These are phyloP conservation scores for Trachurus trachurus DNA, from an alignment of 2,797 vertebrate genomes.

Conservation along the genomic window DNA sequence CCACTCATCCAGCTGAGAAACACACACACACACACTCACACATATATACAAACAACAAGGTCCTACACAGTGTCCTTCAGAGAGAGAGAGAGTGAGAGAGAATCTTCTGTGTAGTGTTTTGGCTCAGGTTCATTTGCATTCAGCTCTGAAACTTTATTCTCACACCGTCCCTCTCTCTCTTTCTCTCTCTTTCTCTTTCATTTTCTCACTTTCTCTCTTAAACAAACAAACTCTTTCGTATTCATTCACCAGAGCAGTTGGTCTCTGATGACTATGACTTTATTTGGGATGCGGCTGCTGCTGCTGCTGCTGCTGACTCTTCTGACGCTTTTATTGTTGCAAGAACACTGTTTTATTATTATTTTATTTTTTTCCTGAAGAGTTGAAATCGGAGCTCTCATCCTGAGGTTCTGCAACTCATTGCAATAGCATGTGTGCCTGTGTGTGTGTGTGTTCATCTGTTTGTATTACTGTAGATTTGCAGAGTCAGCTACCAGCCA, in stretches of 20 bases:
- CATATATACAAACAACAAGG: conserved; percentile 53
- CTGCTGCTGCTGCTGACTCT: background rate
- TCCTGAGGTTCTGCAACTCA: conserved; percentile 52
- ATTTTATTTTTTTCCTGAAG: conserved; percentile 47
- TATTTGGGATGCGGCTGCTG: conserved; percentile 63
- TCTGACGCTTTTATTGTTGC: conserved; percentile 18
- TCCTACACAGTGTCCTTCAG: conserved; percentile 61
- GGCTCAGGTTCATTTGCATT: conserved; percentile 64
- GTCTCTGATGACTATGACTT: conserved; percentile 57
- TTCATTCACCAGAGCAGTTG: conserved; percentile 26
- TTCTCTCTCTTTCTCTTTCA: conserved; percentile 16
- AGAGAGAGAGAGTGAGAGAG: conserved; percentile 23
- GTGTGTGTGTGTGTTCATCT: conserved; percentile 33
- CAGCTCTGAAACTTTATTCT: conserved; percentile 55
- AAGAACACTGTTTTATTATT: conserved; percentile 36
- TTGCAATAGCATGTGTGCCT: conserved; percentile 23
- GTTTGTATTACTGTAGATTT: conserved; percentile 56
- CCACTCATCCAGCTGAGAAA: conserved; percentile 78
- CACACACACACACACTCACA: conserved; percentile 47
- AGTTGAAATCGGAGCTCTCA: conserved; percentile 72
- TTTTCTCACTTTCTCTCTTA: conserved; percentile 2
- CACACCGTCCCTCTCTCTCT: conserved; percentile 48
- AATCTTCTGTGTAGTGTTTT: conserved; percentile 64
- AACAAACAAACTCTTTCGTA: conserved; percentile 25
- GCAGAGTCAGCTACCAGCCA: conserved; percentile 76